Base-by-base conservation (phyloP, 2,797 vertebrate genomes). In the Dermochelys coriacea region DNA sequence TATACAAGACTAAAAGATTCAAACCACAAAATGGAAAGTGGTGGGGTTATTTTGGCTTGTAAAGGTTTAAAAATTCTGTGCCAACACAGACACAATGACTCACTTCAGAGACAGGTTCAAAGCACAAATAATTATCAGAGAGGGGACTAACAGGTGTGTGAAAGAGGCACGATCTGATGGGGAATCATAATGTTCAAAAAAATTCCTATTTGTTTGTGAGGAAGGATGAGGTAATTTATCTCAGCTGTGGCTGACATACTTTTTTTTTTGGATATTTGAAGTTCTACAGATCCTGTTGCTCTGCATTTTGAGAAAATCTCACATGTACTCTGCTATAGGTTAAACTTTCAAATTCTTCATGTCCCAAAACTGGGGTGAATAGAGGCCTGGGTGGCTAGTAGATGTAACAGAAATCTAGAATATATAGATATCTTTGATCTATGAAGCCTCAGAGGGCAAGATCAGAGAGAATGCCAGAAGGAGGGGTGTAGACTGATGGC, bases 321-420 rank as follows among this genome's bases (percentile, higher is more conserved):
- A 81, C 41, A 47, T 49, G 14, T 27, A 31, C 45, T 31, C 41
- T 77, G 25, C 41, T 47, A 15, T 45, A 47, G 8, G 23, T 57
- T 81, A 23, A 51, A 91, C 80, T 68, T 82, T 52, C 55, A 90
- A 71, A 94, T 90, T 97, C 86, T 59, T 80, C 50, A n/a, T 52
- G 34, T 34, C 78, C 34, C 18, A 80, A 31, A 78, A 78, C 15
- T 45, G 52, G 16, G 12, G n/a, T 68, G 23, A 54, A 14, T 6
- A 54, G 12, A 41, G 37, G 14, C 25, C 27, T 50, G 90, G 75
- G 52, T 77, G 93, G 54, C 88, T 37, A 41, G 12, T 0, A 0
- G 80, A 74, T 25, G 12, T 45, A 54, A 89, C 6, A 84, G 52
- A 91, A 93, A 89, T 15, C 85, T 51, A 94, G 0, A 85, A 57